Evolutionary conservation across 2,888 invertebrate species (phyloP).

Genomic region (Drosophila austrosaltans): DNA sequence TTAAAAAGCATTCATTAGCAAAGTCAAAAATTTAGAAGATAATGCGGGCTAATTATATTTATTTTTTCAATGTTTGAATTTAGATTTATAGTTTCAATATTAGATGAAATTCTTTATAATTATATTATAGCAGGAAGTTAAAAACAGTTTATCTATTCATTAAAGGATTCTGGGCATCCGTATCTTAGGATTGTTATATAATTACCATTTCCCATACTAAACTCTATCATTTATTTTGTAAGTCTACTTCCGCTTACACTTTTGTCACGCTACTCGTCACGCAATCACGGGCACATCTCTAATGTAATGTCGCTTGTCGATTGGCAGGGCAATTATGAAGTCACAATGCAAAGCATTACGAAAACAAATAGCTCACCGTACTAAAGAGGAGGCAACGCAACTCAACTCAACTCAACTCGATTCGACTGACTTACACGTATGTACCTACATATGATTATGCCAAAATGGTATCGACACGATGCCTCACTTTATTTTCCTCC

Average conservation of each 20-base stretch:
- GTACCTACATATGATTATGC: conserved; percentile 14
- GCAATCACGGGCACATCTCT: conserved; percentile 33
- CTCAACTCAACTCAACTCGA: conserved; percentile 22
- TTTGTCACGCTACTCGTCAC: not conserved
- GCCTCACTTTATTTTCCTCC: conserved; percentile 18
- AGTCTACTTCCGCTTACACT: not conserved
- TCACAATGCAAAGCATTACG: conserved; percentile 39
- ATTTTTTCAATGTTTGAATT: no score
- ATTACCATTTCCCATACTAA: no score
- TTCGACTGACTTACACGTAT: not conserved
- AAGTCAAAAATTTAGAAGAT: no score
- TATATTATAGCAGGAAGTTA: no score
- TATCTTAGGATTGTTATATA: no score
- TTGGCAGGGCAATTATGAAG: conserved; percentile 34
- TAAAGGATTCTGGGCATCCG: no score
- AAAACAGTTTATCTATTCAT: no score
- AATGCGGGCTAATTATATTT: no score
- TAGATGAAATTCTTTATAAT: no score
- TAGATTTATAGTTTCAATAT: no score
- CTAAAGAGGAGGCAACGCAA: conserved; percentile 35
- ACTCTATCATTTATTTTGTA: no score
- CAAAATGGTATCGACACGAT: conserved; percentile 26
- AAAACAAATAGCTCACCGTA: conserved; percentile 40
- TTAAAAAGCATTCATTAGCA: no score
- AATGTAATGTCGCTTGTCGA: conserved; percentile 13